Percentiles rank a stretch among this genome's conserved stretches.
Conservation (phyloP, 2,888 invertebrate species). For the Philaethria dido region DNA sequence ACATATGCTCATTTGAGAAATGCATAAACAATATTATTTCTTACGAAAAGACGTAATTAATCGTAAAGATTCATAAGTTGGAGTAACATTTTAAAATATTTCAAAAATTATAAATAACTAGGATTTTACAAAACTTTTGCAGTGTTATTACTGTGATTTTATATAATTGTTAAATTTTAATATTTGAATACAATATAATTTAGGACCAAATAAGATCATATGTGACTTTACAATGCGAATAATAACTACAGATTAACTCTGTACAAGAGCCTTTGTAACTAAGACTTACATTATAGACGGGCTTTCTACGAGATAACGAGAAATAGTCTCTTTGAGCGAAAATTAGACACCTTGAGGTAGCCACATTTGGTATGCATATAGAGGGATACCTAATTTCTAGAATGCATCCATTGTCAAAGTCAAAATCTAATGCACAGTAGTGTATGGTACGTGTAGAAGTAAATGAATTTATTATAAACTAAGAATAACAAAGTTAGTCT, state of each 20-base stretch:
- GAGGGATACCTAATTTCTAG: slow-evolving; percentile 9
- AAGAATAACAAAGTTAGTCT: neutral
- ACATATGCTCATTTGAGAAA: too few species aligned
- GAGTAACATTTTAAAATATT: too few species aligned
- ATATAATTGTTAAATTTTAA: neutral
- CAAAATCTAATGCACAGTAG: slow-evolving; percentile 9
- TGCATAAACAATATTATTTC: too few species aligned
- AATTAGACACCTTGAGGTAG: slow-evolving; percentile 30
- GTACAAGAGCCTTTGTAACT: slow-evolving; percentile 45
- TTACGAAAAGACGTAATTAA: too few species aligned
- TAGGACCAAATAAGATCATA: neutral
- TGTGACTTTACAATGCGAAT: slow-evolving; percentile 50
- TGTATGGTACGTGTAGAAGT: neutral
- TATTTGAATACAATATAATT: neutral
- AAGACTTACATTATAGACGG: slow-evolving; percentile 39
- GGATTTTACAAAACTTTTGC: too few species aligned
- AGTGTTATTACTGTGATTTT: too few species aligned
- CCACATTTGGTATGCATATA: slow-evolving; percentile 24
- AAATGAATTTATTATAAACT: neutral
- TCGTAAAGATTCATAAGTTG: too few species aligned
- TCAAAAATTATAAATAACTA: too few species aligned
- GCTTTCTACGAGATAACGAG: slow-evolving; percentile 38
- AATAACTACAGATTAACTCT: slow-evolving; percentile 68
- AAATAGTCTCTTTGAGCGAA: slow-evolving; percentile 42
- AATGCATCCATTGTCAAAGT: slow-evolving; percentile 5